phyloP scores from a whole-genome alignment of 2,888 invertebrate genomes.

The Megalurothrips usitatus region DNA sequence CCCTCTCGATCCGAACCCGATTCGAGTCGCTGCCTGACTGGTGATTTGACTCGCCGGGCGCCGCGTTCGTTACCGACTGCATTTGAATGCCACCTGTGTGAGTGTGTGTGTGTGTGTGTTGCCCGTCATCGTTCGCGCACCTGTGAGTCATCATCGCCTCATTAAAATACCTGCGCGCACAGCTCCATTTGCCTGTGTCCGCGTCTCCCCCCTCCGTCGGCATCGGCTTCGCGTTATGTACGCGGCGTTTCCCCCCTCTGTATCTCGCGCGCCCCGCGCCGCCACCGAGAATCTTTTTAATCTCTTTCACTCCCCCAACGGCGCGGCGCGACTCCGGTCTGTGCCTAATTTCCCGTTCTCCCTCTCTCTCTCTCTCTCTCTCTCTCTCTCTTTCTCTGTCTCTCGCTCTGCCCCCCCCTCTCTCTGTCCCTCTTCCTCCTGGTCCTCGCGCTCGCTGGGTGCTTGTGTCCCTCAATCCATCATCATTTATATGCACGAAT shows the following conservation, averaged over 20 bases:
- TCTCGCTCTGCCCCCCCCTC: neutral
- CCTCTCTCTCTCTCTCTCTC: neutral
- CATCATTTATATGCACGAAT: conserved; percentile 26
- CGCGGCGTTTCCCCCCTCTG: neutral
- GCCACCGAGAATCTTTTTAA: conserved; percentile 12
- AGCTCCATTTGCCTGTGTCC: neutral
- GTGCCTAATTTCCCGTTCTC: neutral
- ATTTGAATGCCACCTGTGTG: no score
- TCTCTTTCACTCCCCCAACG: neutral
- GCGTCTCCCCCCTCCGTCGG: neutral
- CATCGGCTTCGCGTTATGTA: neutral
- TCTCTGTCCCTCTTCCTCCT: neutral
- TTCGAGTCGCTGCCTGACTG: no score
- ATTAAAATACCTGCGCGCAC: conserved; percentile 5
- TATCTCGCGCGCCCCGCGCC: neutral
- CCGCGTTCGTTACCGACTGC: no score
- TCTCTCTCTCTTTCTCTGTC: no score
- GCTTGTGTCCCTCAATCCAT: conserved; percentile 16
- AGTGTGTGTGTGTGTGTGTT: neutral
- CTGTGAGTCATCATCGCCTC: conserved; percentile 14
- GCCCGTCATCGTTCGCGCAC: conserved; percentile 1
- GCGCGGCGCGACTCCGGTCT: neutral
- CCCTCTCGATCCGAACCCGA: no score
- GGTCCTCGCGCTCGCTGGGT: neutral
- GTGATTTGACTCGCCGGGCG: no score